Percentiles rank a stretch among this genome's conserved stretches.
Conservation (phyloP, 2,797 vertebrate species). For the Chrysocyon brachyurus region DNA sequence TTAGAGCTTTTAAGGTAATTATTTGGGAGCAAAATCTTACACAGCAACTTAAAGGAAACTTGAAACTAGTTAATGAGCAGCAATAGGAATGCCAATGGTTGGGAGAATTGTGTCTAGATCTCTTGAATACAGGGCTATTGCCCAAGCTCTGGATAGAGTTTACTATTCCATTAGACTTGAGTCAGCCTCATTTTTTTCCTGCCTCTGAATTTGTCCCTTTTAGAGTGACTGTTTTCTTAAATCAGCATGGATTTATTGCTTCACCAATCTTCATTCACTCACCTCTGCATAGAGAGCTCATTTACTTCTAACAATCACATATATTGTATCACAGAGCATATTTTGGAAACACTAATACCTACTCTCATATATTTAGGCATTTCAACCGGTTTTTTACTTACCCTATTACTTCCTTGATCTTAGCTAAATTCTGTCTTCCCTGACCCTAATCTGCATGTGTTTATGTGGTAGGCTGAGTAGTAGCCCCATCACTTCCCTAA, state of each 20-base stretch:
- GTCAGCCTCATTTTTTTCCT: not conserved
- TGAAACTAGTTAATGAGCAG: constrained; percentile 22
- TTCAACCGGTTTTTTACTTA: not conserved
- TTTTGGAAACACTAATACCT: not conserved
- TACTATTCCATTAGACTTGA: not conserved
- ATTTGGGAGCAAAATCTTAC: constrained; percentile 54
- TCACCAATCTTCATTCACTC: not conserved
- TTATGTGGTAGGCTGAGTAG: not conserved
- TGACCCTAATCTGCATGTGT: not conserved
- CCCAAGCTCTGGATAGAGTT: not conserved
- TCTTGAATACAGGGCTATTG: not conserved
- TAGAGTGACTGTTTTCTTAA: constrained; percentile 13
- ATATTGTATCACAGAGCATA: not conserved
- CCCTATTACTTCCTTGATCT: not conserved
- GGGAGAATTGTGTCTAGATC: not conserved
- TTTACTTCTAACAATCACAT: not conserved
- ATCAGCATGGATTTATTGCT: constrained; percentile 1
- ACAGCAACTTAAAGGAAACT: not conserved
- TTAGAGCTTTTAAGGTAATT: constrained; percentile 58
- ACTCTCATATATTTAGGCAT: not conserved
- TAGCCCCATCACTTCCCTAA: not conserved
- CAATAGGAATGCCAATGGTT: not conserved
- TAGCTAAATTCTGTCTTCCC: not conserved
- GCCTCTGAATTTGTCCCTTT: not conserved
- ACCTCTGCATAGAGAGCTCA: not conserved